Percentiles rank a stretch among this genome's conserved stretches.
Conservation (phyloP, 2,888 invertebrate species). For the Julus scanicus region DNA sequence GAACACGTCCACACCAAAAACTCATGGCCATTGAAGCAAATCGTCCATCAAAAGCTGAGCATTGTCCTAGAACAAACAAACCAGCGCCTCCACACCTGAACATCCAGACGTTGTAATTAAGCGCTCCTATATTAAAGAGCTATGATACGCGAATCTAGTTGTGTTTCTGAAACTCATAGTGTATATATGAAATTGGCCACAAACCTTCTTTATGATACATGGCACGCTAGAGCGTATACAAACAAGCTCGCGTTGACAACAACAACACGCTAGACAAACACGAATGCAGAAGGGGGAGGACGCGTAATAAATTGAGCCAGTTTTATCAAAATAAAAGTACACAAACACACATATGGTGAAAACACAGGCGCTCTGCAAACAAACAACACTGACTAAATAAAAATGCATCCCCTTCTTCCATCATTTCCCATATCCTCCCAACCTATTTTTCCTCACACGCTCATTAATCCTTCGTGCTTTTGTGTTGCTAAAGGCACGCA, state of each 20-base stretch:
- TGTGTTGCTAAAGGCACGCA: background rate
- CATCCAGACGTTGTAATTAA: background rate
- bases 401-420: background rate
- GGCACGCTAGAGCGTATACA: background rate
- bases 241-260: conserved; percentile 15
- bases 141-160: background rate
- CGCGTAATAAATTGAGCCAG: background rate
- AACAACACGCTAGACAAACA: background rate
- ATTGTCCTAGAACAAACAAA: background rate
- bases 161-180: background rate
- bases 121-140: background rate
- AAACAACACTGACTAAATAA: background rate
- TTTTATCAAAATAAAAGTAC: conserved; percentile 44
- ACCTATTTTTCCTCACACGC: background rate
- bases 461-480: background rate
- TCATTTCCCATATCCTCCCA: background rate
- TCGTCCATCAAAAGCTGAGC: background rate
- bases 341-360: background rate
- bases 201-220: conserved; percentile 23
- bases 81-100: background rate
- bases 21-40: background rate
- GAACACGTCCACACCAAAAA: background rate
- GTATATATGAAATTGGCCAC: conserved; percentile 22
- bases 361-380: conserved; percentile 20
- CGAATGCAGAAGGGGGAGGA: background rate